A percentile compares a stretch with the other conserved stretches of the same genome.
Evolutionary conservation across 1,140 invertebrate species (phyloP).

Genomic region (Diabrotica virgifera): DNA sequence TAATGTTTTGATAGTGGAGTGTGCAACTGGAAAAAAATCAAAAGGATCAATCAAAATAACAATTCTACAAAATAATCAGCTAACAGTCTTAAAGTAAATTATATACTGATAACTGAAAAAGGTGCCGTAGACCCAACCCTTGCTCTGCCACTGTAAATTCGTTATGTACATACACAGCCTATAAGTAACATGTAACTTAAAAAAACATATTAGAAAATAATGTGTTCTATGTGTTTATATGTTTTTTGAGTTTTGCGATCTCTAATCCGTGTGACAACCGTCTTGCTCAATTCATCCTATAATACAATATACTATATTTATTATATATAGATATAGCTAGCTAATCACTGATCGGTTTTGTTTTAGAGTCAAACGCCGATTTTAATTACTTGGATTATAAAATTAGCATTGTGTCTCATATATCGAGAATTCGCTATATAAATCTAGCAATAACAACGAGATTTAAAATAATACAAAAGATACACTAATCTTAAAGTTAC

Average conservation of each 20-base stretch:
- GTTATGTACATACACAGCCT: slow-evolving; percentile 47
- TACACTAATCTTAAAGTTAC: slow-evolving; percentile 1
- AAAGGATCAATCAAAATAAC: slow-evolving; percentile 35
- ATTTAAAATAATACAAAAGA: slow-evolving; percentile 12
- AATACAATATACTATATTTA: neutral
- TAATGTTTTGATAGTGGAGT: slow-evolving; percentile 16
- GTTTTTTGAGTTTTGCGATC: too few relatives aligned
- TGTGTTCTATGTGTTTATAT: neutral
- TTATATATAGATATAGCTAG: neutral
- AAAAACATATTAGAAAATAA: neutral
- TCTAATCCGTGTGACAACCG: too few relatives aligned
- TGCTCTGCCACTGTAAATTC: slow-evolving; percentile 39
- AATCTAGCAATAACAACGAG: slow-evolving; percentile 4
- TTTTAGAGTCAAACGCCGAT: neutral
- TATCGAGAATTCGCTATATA: neutral
- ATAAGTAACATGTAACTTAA: slow-evolving; percentile 37
- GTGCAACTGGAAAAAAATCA: slow-evolving; percentile 5
- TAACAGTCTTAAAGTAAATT: slow-evolving; percentile 47
- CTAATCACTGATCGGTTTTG: neutral
- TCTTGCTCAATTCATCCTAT: neutral
- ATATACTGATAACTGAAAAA: slow-evolving; percentile 41
- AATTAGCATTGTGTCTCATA: too few relatives aligned
- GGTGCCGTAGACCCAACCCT: slow-evolving; percentile 29
- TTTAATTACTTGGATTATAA: neutral
- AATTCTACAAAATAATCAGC: slow-evolving; percentile 39